Evolutionary conservation across 2,888 invertebrate genomes (phyloP), one percentile per base, ranked within the genome.

Genomic region (Leptarthrus brevirostris): DNA sequence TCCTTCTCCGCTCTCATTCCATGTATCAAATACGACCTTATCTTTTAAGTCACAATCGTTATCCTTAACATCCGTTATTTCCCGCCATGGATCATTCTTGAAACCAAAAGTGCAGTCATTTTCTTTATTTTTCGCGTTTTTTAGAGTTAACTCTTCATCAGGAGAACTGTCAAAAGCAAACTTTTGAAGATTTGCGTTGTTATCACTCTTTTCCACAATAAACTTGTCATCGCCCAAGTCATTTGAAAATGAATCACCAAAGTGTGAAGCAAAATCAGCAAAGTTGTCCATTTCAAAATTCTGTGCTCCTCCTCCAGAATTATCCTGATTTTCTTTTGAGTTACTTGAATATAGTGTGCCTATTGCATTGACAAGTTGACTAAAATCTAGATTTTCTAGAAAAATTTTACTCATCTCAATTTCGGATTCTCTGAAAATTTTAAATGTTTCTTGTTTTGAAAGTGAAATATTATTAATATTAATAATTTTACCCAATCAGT

Each of bases 251-350:
- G 79, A 78, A n/a, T n/a, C n/a, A 77, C 80, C 81, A 52, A 84
- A 84, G 74, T 84, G 83, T 40, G 84, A 78, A 81, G 84, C 83
- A 71, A 85, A 85, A 75, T 85, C 83, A 40, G 85, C 84, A 80
- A 84, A 84, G 74, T 84, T 84, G 76, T 82, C 81, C 54, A 79
- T 47, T 71, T 79, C 74, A 74, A 83, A 83, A 24, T 82, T 81
- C 4, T 79, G 80, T 83, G 83, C 83, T 53, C 74, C 76, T 20
- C 71, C 70, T 30, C 49, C 54, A 18, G 8, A 40, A 22, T 52
- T 44, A 47, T 53, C 24, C 10, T 24, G 24, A 26, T 8, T 54
- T 3, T 24, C 20, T 3, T 24, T 16, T 14, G 18, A 2, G 34
- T 56, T 34, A 18, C 34, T 56, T 14, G 26, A 2, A 14, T 26